phyloP scores from a whole-genome alignment of 1,140 invertebrate species.

The Bombyx mandarina region DNA sequence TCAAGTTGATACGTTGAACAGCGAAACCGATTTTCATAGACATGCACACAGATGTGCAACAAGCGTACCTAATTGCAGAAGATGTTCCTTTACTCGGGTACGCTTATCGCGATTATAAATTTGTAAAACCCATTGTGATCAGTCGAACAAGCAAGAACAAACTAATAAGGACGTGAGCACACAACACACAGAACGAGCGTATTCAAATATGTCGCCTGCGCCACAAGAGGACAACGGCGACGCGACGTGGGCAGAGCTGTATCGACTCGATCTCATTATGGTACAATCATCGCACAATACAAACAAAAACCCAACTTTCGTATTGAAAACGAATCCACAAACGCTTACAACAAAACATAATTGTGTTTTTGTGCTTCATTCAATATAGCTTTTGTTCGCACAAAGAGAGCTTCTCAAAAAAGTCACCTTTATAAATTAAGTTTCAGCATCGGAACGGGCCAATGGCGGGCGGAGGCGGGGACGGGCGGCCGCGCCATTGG shows the following conservation, averaged over 20 bases:
- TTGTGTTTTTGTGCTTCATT: constrained; percentile 8
- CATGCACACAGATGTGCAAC: too few species aligned
- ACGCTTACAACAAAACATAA: constrained; percentile 46
- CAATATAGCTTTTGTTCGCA: constrained; percentile 4
- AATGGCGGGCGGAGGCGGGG: constrained; percentile 45
- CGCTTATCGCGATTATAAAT: too few species aligned
- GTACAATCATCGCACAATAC: constrained; percentile 2
- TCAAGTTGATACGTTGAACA: too few species aligned
- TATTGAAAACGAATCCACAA: constrained; percentile 33
- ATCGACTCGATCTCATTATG: constrained; percentile 13
- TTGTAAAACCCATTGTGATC: too few species aligned
- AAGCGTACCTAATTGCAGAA: too few species aligned
- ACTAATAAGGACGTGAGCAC: too few species aligned
- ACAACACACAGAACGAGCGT: too few species aligned
- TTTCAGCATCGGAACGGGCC: constrained; percentile 42
- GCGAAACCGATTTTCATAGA: too few species aligned
- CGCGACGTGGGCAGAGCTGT: neutral
- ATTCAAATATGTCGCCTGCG: too few species aligned
- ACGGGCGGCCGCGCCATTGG: constrained; percentile 31
- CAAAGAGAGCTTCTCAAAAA: constrained; percentile 9
- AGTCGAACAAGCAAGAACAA: too few species aligned
- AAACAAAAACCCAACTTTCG: constrained; percentile 8
- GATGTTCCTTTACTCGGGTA: too few species aligned
- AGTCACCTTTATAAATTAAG: constrained; percentile 69
- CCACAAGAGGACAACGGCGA: too few species aligned